phyloP scores from a whole-genome alignment of 2,888 invertebrate genomes.

The Eupithecia tripunctaria region DNA sequence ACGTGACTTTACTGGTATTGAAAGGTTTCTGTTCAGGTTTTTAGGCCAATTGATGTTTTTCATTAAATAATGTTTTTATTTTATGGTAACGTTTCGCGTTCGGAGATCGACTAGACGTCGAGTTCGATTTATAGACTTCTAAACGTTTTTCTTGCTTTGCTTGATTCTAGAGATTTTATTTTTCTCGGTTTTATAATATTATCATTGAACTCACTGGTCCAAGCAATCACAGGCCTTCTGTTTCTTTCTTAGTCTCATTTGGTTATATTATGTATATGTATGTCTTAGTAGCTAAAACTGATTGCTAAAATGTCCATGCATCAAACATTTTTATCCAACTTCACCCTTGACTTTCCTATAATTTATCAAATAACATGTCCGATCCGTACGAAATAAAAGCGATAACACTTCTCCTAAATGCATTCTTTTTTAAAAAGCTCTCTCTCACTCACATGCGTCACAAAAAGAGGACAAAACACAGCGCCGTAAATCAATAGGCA shows the following conservation, averaged over 20 bases:
- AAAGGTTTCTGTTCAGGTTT: conserved; percentile 20
- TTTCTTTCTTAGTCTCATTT: too few relatives aligned
- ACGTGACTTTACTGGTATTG: conserved; percentile 23
- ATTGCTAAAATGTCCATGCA: not conserved
- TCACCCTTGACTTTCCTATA: not conserved
- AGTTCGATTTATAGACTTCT: not conserved
- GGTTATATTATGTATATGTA: too few relatives aligned
- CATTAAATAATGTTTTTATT: conserved; percentile 10
- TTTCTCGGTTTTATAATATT: not conserved
- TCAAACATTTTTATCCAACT: not conserved
- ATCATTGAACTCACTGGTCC: not conserved
- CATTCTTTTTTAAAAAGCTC: conserved; percentile 21
- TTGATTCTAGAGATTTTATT: not conserved
- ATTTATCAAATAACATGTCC: conserved; percentile 20
- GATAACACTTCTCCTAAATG: conserved; percentile 22
- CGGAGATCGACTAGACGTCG: not conserved
- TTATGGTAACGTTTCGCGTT: not conserved
- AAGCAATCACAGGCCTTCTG: not conserved
- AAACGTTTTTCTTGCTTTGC: not conserved
- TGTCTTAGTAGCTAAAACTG: too few relatives aligned
- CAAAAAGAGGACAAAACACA: conserved; percentile 33
- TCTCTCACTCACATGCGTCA: conserved; percentile 26
- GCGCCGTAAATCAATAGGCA: conserved; percentile 44
- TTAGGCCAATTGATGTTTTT: conserved; percentile 19
- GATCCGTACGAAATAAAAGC: conserved; percentile 2